Conservation (phyloP, 2,797 vertebrate genomes). For the Buceros bicornis region DNA sequence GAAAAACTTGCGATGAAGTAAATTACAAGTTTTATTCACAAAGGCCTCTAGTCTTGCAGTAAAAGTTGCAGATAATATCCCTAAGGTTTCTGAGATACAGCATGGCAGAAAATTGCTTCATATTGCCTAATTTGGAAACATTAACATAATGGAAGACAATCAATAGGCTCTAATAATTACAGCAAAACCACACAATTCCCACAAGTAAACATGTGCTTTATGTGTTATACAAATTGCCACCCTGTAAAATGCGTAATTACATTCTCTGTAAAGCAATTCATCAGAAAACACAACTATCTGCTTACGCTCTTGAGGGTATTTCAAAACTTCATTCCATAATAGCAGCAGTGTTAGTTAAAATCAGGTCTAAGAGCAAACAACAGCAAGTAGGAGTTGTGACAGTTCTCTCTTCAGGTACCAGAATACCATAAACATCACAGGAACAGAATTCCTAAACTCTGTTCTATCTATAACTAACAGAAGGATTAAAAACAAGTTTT, state of each 20-base stretch:
- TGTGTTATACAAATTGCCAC: slow-evolving; percentile 66
- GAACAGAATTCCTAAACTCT: background rate
- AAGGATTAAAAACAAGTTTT: background rate
- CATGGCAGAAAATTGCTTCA: slow-evolving; percentile 64
- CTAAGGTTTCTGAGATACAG: slow-evolving; percentile 42
- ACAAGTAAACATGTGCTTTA: slow-evolving; percentile 67
- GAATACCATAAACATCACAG: background rate
- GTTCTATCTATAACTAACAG: background rate
- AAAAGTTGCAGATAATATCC: slow-evolving; percentile 60
- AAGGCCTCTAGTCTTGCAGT: slow-evolving; percentile 24
- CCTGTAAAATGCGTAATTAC: slow-evolving; percentile 71
- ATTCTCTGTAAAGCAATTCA: slow-evolving; percentile 64
- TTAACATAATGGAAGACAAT: slow-evolving; percentile 76
- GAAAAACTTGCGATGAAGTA: slow-evolving; percentile 39
- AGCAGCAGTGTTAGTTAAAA: slow-evolving; percentile 31
- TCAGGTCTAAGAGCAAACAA: slow-evolving; percentile 19
- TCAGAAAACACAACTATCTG: slow-evolving; percentile 68
- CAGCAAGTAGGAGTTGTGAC: background rate
- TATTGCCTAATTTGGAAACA: slow-evolving; percentile 73
- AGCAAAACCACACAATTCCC: slow-evolving; percentile 70
- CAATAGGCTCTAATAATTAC: slow-evolving; percentile 77
- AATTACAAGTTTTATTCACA: slow-evolving; percentile 60
- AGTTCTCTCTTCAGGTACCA: background rate
- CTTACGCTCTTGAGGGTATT: slow-evolving; percentile 59
- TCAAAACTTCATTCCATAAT: slow-evolving; percentile 47